Percentiles rank a stretch among this genome's conserved stretches.
Evolutionary conservation across 2,888 invertebrate species (phyloP).

Genomic region (Heliconius aoede): DNA sequence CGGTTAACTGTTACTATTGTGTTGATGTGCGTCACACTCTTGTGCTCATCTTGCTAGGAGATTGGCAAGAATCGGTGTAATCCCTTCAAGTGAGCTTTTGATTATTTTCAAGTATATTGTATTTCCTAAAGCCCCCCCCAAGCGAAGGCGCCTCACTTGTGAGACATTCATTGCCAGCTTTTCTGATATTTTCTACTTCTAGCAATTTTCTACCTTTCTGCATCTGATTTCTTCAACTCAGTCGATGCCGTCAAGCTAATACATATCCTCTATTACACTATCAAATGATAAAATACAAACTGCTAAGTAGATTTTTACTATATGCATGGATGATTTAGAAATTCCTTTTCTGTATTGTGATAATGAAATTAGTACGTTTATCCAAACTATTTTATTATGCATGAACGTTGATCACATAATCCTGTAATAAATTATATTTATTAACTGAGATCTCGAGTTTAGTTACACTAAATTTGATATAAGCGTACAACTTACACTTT

Average conservation of each 20-base stretch:
- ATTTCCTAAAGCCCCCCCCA: constrained; percentile 62
- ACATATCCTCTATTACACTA: constrained; percentile 45
- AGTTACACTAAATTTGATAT: not conserved
- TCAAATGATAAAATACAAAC: constrained; percentile 38
- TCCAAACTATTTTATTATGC: constrained; percentile 41
- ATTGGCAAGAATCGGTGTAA: constrained; percentile 73
- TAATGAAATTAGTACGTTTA: constrained; percentile 35
- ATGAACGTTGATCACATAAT: constrained; percentile 39
- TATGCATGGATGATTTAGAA: constrained; percentile 44
- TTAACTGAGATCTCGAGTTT: constrained; percentile 40
- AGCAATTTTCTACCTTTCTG: constrained; percentile 38
- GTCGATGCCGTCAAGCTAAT: constrained; percentile 44
- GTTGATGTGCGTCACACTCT: constrained; percentile 83
- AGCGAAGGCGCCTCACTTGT: constrained; percentile 82
- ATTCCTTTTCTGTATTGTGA: constrained; percentile 32
- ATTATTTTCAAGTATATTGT: constrained; percentile 63
- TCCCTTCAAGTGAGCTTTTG: constrained; percentile 76
- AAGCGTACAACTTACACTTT: not conserved
- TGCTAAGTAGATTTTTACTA: constrained; percentile 43
- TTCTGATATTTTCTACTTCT: constrained; percentile 48
- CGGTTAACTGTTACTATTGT: constrained; percentile 78
- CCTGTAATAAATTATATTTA: constrained; percentile 24
- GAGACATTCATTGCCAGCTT: constrained; percentile 77
- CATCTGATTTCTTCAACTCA: constrained; percentile 42
- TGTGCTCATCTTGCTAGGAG: constrained; percentile 75